Evolutionary conservation across 2,113 vertebrate species (phyloP), one percentile per base, ranked within the genome.

Genomic region (Boulengeromyrus knoepffleri): DNA sequence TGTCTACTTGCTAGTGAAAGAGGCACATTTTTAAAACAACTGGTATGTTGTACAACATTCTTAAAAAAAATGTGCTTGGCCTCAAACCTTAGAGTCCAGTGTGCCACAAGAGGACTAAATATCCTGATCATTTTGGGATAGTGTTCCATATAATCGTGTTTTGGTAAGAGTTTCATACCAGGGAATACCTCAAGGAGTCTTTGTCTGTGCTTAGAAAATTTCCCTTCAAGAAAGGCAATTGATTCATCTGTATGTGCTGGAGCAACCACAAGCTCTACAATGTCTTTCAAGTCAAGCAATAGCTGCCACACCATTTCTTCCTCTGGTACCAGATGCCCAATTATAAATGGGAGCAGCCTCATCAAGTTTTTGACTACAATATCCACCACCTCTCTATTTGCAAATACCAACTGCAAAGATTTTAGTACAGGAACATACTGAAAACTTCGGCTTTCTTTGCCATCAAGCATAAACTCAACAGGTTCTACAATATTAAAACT

Each of bases 241-340:
- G 88, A 77, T 36, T 74, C 62, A 47, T 89, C 62, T 27, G 39
- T 9, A n/a, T 46, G 62, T 47, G 47, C n/a, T 27, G 88, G 70
- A 49, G 88, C 88, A 89, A 80, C 39, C 45, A 89, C 62, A 74
- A 89, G 88, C 62, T 89, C 62, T 21, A 80, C 66, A 77, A 89
- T 89, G 47, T 89, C 13, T 77, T 74, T 70, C 31, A 77, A 77
- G 47, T 89, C 62, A 21, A 49, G 7, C 24, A 89, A 1, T 31
- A 89, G 21, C n/a, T 66, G 58, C 58, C 58, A 66, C n/a, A 27
- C 58, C 24, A 66, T 27, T 66, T 66, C 58, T 66, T 27, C 24
- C 58, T n/a, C 62, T 27, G 62, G 62, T 9, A 66, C n/a, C 62
- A 56, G 62, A 66, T 66, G 62, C n/a, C 62, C 62, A 66, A 27